Evolutionary conservation across 2,888 invertebrate species (phyloP), one percentile per base, ranked within the genome.

Genomic region (Diachrysia chrysitis): DNA sequence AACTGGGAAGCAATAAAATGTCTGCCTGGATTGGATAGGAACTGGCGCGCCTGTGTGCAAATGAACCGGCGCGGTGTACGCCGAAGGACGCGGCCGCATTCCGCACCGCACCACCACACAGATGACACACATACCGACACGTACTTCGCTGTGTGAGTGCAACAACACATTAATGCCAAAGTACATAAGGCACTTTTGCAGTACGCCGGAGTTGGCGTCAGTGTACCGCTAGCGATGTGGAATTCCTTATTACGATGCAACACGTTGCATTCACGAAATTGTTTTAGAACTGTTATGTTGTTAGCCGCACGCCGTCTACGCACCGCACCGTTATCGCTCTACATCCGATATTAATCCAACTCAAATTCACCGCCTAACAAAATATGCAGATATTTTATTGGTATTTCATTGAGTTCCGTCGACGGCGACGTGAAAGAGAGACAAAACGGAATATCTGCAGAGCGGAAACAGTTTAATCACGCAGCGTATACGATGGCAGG

Each of bases 21-120:
- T 84, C 80, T 86, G 87, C 72, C 81, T 78, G 85, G 84, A 85
- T 89, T 88, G 89, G 87, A 86, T 88, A 84, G 87, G 85, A 87
- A 86, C 86, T 82, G 85, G 88, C 88, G 85, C 86, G 92, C 85
- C 90, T 91, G 91, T 93, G 93, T 93, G 95, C 94, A 93, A 94
- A 93, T 93, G 93, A 93, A 91, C 89, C 90, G 90, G 86, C 88
- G 88, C 88, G 87, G 86, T 90, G 92, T 92, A 91, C 90, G 90
- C 85, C 93, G 94, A 95, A 95, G 95, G 95, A 95, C 95, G 94
- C 90, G 94, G 90, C 94, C 95, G 94, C 95, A 95, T 95, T 95
- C 95, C 95, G 82, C 85, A 81, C 86, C 89, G 85, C 91, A 90
- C 92, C 86, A 90, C 88, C 85, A 90, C 92, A 91, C 79, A 89